A percentile compares a stretch with the other conserved stretches of the same genome.
phyloP scores from a whole-genome alignment of 1,140 invertebrate species.

The Ostrea edulis region DNA sequence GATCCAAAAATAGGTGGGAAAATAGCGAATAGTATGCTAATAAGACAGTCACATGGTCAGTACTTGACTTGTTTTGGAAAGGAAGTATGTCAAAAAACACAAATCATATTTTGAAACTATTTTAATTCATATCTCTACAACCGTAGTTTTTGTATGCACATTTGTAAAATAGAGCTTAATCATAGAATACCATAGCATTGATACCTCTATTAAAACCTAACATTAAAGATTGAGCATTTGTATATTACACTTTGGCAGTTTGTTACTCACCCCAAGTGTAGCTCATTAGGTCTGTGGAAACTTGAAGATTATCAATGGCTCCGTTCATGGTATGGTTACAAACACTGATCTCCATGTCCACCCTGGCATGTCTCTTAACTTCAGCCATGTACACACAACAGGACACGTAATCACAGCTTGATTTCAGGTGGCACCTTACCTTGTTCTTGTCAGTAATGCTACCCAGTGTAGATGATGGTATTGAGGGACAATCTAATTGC shows the following conservation, averaged over 20 bases:
- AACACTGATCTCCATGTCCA: slow-evolving; percentile 33
- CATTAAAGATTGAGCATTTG: too few relatives aligned
- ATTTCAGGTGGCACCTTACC: slow-evolving; percentile 1
- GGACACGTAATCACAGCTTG: slow-evolving; percentile 43
- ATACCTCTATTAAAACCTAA: too few relatives aligned
- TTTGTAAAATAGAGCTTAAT: too few relatives aligned
- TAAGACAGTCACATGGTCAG: too few relatives aligned
- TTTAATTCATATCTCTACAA: too few relatives aligned
- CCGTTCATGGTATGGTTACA: slow-evolving; percentile 48
- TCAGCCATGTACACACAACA: slow-evolving; percentile 47
- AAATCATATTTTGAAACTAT: too few relatives aligned
- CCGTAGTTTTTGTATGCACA: too few relatives aligned
- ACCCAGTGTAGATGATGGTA: background rate
- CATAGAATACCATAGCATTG: too few relatives aligned
- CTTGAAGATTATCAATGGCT: slow-evolving; percentile 40
- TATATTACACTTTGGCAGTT: background rate
- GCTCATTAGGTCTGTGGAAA: slow-evolving; percentile 46
- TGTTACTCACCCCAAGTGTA: slow-evolving; percentile 57
- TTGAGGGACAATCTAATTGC: background rate
- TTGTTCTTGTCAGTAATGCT: slow-evolving; percentile 18
- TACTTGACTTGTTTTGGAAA: too few relatives aligned
- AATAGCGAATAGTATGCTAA: too few relatives aligned
- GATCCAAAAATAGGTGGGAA: too few relatives aligned
- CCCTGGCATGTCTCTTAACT: slow-evolving; percentile 32
- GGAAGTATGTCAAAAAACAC: too few relatives aligned